Evolutionary conservation across 2,888 invertebrate genomes (phyloP).

Genomic region (Tenthredo notha): DNA sequence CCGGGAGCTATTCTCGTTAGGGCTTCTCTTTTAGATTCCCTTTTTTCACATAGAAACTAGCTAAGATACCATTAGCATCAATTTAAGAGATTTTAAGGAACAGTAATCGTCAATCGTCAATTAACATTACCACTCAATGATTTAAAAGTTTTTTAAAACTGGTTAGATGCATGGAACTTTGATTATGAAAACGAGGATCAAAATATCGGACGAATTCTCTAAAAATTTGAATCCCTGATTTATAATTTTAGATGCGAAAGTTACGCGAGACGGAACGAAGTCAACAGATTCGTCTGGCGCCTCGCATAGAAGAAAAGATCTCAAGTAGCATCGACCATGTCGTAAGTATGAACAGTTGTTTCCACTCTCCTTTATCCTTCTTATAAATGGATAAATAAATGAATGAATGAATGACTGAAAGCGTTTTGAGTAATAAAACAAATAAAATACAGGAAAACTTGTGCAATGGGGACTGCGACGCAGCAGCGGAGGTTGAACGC

Average conservation of each 20-base stretch:
- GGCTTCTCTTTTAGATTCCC: neutral
- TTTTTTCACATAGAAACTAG: neutral
- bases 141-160: neutral
- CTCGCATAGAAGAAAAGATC: constrained; percentile 70
- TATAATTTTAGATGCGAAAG: constrained; percentile 79
- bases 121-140: neutral
- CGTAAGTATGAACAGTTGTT: constrained; percentile 60
- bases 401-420: neutral
- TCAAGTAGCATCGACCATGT: constrained; percentile 64
- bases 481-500: constrained; percentile 70
- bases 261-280: constrained; percentile 80
- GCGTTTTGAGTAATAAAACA: neutral
- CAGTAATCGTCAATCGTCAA: constrained; percentile 13
- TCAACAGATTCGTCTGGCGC: constrained; percentile 69
- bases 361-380: constrained; percentile 1
- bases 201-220: neutral
- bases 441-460: constrained; percentile 65
- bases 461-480: constrained; percentile 68
- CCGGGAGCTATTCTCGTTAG: neutral
- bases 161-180: neutral
- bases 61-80: neutral
- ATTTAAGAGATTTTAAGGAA: neutral
- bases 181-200: neutral
- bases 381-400: constrained; percentile 14
- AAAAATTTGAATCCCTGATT: constrained; percentile 44